Evolutionary conservation across 1,140 invertebrate species (phyloP).

Genomic region (Drosophila kikkawai): DNA sequence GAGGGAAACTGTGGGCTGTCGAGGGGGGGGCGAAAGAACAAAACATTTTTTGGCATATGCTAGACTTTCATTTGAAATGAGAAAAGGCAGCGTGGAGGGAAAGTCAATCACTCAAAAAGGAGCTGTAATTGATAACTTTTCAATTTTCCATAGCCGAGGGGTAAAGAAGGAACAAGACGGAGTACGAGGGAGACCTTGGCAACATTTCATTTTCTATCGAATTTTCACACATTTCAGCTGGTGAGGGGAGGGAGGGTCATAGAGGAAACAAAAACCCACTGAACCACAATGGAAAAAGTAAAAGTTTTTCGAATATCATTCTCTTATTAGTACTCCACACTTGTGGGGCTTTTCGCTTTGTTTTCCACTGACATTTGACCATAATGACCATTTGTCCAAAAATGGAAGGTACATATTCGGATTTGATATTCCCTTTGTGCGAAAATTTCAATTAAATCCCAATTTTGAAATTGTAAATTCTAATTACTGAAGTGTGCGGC

Average conservation of each 20-base stretch:
- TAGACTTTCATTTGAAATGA: slow-evolving; percentile 26
- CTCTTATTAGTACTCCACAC: slow-evolving; percentile 22
- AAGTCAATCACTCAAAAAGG: slow-evolving; percentile 54
- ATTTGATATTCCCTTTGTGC: not conserved
- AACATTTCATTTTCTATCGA: slow-evolving; percentile 38
- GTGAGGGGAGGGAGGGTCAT: not conserved
- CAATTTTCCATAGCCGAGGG: slow-evolving; percentile 51
- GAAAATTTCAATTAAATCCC: not conserved
- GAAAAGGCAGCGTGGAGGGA: slow-evolving; percentile 21
- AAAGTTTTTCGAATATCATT: slow-evolving; percentile 60
- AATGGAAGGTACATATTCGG: not conserved
- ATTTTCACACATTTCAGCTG: slow-evolving; percentile 30
- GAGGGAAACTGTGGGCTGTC: slow-evolving; percentile 1
- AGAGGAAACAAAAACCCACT: slow-evolving; percentile 36
- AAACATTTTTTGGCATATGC: slow-evolving; percentile 52
- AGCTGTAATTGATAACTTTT: slow-evolving; percentile 69
- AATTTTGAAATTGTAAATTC: slow-evolving; percentile 6
- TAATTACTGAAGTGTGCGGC: slow-evolving; percentile 7
- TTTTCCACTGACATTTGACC: slow-evolving; percentile 11
- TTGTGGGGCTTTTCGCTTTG: slow-evolving; percentile 19
- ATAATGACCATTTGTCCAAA: slow-evolving; percentile 18
- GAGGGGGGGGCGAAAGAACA: slow-evolving; percentile 19
- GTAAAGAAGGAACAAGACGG: not conserved
- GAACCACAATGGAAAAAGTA: slow-evolving; percentile 45
- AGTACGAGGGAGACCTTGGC: slow-evolving; percentile 17